A percentile compares a stretch with the other conserved stretches of the same genome.
These are phyloP conservation scores for Bothrops alternatus DNA, from an alignment of 2,797 vertebrate species.

Conservation along the genomic window DNA sequence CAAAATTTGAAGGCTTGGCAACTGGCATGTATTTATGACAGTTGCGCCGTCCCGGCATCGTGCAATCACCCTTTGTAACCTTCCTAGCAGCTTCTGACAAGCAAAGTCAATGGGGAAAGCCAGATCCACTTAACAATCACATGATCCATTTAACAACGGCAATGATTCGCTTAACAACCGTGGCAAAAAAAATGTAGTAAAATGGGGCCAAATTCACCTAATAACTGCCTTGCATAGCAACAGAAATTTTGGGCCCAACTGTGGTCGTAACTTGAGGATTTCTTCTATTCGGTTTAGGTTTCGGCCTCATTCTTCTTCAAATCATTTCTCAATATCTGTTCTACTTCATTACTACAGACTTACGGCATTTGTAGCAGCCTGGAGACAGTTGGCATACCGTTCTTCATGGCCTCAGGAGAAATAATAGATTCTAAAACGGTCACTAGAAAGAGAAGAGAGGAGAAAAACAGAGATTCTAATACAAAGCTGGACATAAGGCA, in stretches of 20 bases:
- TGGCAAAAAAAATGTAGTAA: neutral
- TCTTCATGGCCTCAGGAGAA: constrained; percentile 92
- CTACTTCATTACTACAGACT: constrained; percentile 63
- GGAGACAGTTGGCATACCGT: constrained; percentile 85
- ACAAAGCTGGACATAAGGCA: neutral
- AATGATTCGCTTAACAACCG: neutral
- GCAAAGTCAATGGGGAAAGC: neutral
- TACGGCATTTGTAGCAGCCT: constrained; percentile 92
- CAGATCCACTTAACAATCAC: neutral
- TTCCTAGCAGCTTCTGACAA: neutral
- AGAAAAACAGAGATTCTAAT: constrained; percentile 31
- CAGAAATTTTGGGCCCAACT: neutral
- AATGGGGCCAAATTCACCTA: neutral
- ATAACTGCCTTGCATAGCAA: neutral
- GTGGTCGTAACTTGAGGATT: neutral
- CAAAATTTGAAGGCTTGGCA: neutral
- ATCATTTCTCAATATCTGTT: neutral
- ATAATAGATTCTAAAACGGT: constrained; percentile 93
- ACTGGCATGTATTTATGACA: neutral
- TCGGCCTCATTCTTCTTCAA: neutral
- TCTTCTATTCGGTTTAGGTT: neutral
- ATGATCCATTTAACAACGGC: neutral
- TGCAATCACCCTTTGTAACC: neutral
- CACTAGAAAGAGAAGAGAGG: constrained; percentile 68
- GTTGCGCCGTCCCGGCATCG: neutral